Evolutionary conservation across 2,888 invertebrate species (phyloP), one percentile per base, ranked within the genome.

Genomic region (Dusona sp.): DNA sequence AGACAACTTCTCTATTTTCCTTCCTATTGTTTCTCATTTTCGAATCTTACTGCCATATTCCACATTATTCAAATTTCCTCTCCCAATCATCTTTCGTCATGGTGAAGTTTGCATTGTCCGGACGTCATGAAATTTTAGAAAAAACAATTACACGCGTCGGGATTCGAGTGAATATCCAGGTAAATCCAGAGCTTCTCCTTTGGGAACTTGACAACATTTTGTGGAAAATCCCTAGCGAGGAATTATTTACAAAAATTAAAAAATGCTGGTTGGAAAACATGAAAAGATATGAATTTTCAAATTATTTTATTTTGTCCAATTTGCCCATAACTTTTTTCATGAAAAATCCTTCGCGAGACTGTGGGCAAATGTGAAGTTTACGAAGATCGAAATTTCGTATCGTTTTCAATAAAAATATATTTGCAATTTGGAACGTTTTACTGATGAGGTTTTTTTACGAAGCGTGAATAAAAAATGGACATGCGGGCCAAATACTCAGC

Each of bases 1-100:
- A 78, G 75, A 79, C 61, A 77, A 65, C 70, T 83, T 54, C 72
- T 64, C 64, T 51, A 67, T 48, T 45, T 33, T 64, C 22, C 54
- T 78, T 19, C 22, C 74, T 29, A 82, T 86, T 86, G 72, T 80
- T 83, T 74, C 38, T n/a, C 38, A 78, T 74, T 51, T 51, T 45
- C 25, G 13, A 48, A 38, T 51, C 25, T 29, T 7, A 9, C n/a
- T 45, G 4, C 3, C 74, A 33, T 19, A 42, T 29, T 45, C 42
- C n/a, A 51, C 38, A 61, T 61, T 61, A 74, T 75, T 42, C 16
- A 29, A 61, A 61, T 51, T 79, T 64, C 48, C 68, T 42, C 38
- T 45, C 25, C 45, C 8, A 25, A 45, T 45, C 11, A 42, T 38
- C 38, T 38, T 22, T 11, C 67, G 42, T 42, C 22, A 45, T 68